phyloP scores from a whole-genome alignment of 2,797 vertebrate genomes.

The Spatula versicolor region DNA sequence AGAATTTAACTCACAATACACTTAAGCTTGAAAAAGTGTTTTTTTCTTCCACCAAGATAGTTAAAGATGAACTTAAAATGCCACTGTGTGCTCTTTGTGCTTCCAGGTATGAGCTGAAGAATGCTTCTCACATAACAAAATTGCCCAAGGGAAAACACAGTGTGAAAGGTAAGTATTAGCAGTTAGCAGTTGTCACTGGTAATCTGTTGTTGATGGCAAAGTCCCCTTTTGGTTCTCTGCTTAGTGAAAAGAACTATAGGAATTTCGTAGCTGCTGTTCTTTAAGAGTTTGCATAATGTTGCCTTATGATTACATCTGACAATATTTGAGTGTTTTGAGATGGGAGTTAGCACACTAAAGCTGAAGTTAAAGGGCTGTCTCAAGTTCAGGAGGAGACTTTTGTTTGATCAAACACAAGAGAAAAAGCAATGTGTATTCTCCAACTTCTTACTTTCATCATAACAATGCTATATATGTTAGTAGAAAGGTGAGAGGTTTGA shows the following conservation, averaged over 20 bases:
- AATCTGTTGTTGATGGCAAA: not conserved
- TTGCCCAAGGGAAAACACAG: constrained; percentile 98
- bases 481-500: not conserved
- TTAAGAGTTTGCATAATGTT: not conserved
- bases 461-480: not conserved
- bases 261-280: not conserved
- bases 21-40: not conserved
- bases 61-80: not conserved
- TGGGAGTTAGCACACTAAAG: not conserved
- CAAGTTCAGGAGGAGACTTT: not conserved
- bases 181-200: not conserved
- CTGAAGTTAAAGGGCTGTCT: not conserved
- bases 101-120: constrained; percentile 93
- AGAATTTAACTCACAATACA: not conserved
- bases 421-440: not conserved
- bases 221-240: not conserved
- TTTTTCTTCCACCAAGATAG: not conserved
- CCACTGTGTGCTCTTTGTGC: constrained; percentile 16
- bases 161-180: constrained; percentile 89
- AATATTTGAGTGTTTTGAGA: not conserved
- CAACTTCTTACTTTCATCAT: not conserved
- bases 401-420: not conserved
- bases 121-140: constrained; percentile 94
- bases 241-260: not conserved
- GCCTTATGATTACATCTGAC: not conserved